Evolutionary conservation across 2,113 vertebrate species (phyloP), one percentile per base, ranked within the genome.

Genomic region (Morone saxatilis): DNA sequence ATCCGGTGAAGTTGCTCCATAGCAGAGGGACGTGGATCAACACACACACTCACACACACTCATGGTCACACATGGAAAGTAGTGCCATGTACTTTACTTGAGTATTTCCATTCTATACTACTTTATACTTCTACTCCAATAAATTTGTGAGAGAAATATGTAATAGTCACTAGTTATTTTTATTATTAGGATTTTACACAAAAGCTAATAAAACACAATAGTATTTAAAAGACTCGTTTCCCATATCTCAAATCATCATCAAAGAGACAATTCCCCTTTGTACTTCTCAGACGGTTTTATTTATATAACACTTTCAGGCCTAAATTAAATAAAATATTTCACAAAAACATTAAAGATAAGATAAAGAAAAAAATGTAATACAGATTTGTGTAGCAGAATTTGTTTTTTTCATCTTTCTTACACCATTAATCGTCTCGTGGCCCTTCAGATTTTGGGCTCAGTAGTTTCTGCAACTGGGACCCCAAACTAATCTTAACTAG

Each of bases 1-100:
- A 90, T 94, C 88, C 71, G 78, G 83, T 25, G 22, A 59, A 50
- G 71, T 80, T 85, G 12, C 40, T 62, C 12, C 31, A 67, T 25
- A 22, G 56, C 67, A 47, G 48, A 68, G 13, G 38, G 11, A 47
- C 25, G 4, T 22, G 16, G 12, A 69, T 25, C 36, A 13, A 12
- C 14, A 41, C 70, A 61, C 48, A 40, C 31, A 79, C 38, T 16
- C 73, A 66, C 40, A 38, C 48, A 45, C 8, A 14, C 22, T 53
- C 1, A 68, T 3, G 20, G 11, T 22, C 13, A 43, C 20, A 22
- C 11, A 14, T 20, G 10, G 60, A 41, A 63, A 63, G 40, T 43
- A 43, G n/a, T 65, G 16, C 47, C 22, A 31, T n/a, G 31, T 50
- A 11, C 13, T 62, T 36, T 12, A 68, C 14, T 19, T 19, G 36